phyloP scores from a whole-genome alignment of 1,140 invertebrate genomes.

The Phortica variegata region DNA sequence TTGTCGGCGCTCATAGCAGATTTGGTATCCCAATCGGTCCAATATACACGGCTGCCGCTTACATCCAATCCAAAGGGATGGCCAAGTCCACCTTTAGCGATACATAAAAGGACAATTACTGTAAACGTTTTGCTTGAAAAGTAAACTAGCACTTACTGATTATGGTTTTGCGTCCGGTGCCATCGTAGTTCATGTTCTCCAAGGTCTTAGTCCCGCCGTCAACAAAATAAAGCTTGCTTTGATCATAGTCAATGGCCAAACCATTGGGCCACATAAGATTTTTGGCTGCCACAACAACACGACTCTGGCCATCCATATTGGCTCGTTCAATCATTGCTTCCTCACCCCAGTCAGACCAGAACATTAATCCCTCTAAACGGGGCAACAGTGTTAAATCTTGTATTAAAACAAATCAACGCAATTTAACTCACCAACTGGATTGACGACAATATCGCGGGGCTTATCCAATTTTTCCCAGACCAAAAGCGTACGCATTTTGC shows the following conservation, averaged over 20 bases:
- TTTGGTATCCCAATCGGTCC: conserved; percentile 81
- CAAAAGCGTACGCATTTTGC: conserved; percentile 72
- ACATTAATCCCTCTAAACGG: conserved; percentile 70
- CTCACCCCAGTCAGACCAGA: conserved; percentile 88
- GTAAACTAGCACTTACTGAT: conserved; percentile 60
- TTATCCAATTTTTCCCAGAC: conserved; percentile 80
- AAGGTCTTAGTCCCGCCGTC: conserved; percentile 79
- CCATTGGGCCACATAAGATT: conserved; percentile 81
- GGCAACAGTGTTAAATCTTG: not conserved
- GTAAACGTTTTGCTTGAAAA: conserved; percentile 2
- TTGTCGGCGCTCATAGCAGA: conserved; percentile 79
- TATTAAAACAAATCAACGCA: conserved; percentile 25
- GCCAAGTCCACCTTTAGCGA: conserved; percentile 61
- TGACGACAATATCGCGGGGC: conserved; percentile 80
- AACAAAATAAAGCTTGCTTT: conserved; percentile 75
- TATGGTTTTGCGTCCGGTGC: conserved; percentile 68
- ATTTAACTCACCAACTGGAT: conserved; percentile 64
- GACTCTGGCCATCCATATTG: conserved; percentile 81
- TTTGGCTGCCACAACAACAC: conserved; percentile 67
- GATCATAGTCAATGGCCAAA: conserved; percentile 74
- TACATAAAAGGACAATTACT: not conserved
- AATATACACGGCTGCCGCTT: conserved; percentile 81
- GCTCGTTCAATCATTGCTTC: conserved; percentile 80
- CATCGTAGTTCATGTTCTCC: conserved; percentile 80
- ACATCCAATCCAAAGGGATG: conserved; percentile 87